Percentiles rank a stretch among this genome's conserved stretches.
phyloP scores from a whole-genome alignment of 2,888 invertebrate species.

The Lacanobia wlatinum region DNA sequence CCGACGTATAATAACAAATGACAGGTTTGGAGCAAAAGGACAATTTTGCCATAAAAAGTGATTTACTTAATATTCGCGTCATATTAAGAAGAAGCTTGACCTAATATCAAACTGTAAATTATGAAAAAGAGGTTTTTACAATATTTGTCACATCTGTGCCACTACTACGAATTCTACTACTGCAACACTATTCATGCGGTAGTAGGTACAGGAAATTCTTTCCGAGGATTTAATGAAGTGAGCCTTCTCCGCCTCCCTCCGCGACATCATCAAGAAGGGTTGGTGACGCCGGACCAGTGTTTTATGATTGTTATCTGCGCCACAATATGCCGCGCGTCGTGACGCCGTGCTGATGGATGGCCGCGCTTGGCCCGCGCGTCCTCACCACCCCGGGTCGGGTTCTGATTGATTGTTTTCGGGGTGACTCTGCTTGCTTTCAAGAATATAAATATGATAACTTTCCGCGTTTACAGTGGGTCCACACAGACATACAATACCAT shows the following conservation, averaged over 20 bases:
- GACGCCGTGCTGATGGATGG: conserved; percentile 32
- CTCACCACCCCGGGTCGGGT: conserved; percentile 39
- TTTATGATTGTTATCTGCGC: conserved; percentile 66
- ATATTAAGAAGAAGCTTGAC: too few relatives aligned
- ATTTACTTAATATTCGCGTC: too few relatives aligned
- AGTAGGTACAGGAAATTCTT: background rate
- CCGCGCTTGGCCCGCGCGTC: conserved; percentile 25
- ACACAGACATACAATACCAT: background rate
- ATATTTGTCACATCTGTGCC: too few relatives aligned
- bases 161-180: too few relatives aligned
- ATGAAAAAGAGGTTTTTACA: background rate
- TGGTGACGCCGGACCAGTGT: conserved; percentile 43
- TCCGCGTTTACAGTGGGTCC: conserved; percentile 2
- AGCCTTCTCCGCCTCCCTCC: conserved; percentile 13
- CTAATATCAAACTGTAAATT: background rate
- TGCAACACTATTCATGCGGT: too few relatives aligned
- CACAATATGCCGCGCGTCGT: conserved; percentile 62
- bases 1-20: background rate
- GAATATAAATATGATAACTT: conserved; percentile 41
- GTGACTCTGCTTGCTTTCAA: conserved; percentile 12
- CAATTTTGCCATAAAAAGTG: too few relatives aligned
- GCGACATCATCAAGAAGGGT: conserved; percentile 40
- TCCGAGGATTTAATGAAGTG: background rate
- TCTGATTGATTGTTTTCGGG: conserved; percentile 62
- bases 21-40: conserved; percentile 1